Base-by-base conservation (phyloP, 2,888 invertebrate genomes). In the Carterocephalus palaemon region DNA sequence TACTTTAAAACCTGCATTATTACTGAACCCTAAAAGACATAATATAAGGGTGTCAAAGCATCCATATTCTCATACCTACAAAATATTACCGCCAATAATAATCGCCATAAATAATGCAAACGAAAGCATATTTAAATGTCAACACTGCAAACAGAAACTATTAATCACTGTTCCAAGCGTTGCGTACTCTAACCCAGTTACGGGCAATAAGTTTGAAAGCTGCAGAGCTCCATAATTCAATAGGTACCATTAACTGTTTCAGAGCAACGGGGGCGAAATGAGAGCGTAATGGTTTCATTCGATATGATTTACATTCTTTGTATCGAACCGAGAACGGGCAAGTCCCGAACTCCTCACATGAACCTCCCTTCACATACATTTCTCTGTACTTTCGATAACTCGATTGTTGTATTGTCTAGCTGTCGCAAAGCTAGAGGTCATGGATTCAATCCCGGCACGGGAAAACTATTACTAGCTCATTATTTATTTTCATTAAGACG, bases 171-270 rank as follows among this genome's bases (percentile, higher is more conserved):
- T 29, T 43, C 28, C 22, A 43, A 43, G 29, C 42, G 42, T 28
- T 42, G 26, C 42, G 42, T 34, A 43, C 42, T 33, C 33, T 43
- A 43, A 43, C 42, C 34, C 29, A 36, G 42, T 43, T 36, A 43
- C 42, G 15, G 36, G 22, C 36, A 43, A 33, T 41, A 41, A 43
- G 42, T 36, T 43, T 34, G 34, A 43, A 43, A 34, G 34, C 36
- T 15, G 33, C 36, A 29, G 19, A 43, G 22, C 36, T n/a, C 34
- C 34, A 43, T 43, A 43, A 43, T 36, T 43, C 42, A 43, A 36
- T 43, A 28, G 28, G 28, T 28, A 23, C 42, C 24, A 31, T 33
- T 43, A 43, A 29, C 34, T 22, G 42, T 43, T 42, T 31, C 24
- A 31, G 33, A 34, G 42, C 7, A 42, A 33, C 26, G 34, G 15